These are phyloP conservation scores for Meleagris gallopavo DNA, from an alignment of 2,113 vertebrate species.

Conservation along the genomic window DNA sequence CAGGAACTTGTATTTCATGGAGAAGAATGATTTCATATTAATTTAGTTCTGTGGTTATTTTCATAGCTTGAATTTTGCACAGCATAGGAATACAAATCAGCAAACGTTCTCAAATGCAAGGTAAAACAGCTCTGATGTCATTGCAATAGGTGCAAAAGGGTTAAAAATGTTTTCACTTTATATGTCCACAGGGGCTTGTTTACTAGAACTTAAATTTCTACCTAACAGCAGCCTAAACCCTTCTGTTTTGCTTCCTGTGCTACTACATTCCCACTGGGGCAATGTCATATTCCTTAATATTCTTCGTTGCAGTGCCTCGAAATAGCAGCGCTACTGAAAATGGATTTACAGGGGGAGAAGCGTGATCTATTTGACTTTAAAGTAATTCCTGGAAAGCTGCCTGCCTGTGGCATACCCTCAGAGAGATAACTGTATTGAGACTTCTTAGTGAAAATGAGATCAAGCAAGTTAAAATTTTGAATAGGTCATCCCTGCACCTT, in stretches of 20 bases:
- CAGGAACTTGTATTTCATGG: background rate
- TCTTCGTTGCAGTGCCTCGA: constrained; percentile 22
- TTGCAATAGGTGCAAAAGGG: constrained; percentile 22
- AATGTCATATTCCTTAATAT: constrained; percentile 53
- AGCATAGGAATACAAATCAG: background rate
- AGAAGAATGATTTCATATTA: background rate
- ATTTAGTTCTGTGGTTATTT: background rate
- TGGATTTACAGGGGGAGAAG: constrained; percentile 24
- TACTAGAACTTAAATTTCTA: constrained; percentile 68
- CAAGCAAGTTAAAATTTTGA: background rate
- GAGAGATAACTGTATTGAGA: constrained; percentile 13
- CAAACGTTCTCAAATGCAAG: background rate
- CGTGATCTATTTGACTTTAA: constrained; percentile 47
- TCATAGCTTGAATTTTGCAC: background rate
- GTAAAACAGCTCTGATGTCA: background rate
- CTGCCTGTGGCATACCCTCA: background rate
- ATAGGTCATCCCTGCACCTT: background rate
- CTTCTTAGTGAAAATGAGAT: background rate
- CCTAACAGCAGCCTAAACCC: constrained; percentile 38
- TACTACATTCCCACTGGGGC: constrained; percentile 40
- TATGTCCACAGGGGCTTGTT: constrained; percentile 54
- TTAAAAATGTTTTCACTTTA: constrained; percentile 66
- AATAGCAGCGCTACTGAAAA: constrained; percentile 65
- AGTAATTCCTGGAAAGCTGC: constrained; percentile 50
- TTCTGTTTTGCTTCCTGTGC: constrained; percentile 58